Percentiles rank a stretch among this genome's conserved stretches.
These are phyloP conservation scores for Tenebrosternarchus preto DNA, from an alignment of 2,113 vertebrate species.

Conservation along the genomic window DNA sequence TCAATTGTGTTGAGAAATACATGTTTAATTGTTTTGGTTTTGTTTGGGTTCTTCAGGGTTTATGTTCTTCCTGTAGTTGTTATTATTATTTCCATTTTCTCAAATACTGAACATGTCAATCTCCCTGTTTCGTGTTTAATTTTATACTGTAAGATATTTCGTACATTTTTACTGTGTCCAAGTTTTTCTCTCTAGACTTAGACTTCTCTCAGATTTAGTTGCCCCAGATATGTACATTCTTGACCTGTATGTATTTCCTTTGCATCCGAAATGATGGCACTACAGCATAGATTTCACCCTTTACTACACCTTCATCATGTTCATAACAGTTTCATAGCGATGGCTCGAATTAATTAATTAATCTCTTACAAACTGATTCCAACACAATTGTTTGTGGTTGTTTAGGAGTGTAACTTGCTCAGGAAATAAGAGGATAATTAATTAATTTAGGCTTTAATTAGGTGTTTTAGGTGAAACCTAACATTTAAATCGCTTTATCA, in stretches of 20 bases:
- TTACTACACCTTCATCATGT: background rate
- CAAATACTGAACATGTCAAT: constrained; percentile 17
- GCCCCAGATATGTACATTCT: background rate
- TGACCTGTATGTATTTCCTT: constrained; percentile 1
- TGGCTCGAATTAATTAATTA: no score
- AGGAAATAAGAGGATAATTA: no score
- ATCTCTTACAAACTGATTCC: no score
- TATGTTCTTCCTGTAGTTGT: background rate
- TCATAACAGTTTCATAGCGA: background rate
- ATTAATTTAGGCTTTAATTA: background rate
- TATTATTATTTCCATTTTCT: background rate
- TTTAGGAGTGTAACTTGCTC: background rate
- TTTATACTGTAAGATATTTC: background rate
- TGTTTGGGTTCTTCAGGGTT: constrained; percentile 8
- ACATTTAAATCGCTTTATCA: background rate
- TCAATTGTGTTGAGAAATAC: background rate
- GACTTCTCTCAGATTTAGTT: background rate
- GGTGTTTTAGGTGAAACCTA: background rate
- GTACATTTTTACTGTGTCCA: background rate
- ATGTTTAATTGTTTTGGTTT: background rate
- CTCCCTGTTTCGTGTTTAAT: background rate
- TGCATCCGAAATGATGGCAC: constrained; percentile 18
- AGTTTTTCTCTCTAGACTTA: background rate
- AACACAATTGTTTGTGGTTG: no score
- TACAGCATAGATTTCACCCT: background rate